Conservation (phyloP, 2,888 invertebrate genomes). For the Priocnemis perturbator region DNA sequence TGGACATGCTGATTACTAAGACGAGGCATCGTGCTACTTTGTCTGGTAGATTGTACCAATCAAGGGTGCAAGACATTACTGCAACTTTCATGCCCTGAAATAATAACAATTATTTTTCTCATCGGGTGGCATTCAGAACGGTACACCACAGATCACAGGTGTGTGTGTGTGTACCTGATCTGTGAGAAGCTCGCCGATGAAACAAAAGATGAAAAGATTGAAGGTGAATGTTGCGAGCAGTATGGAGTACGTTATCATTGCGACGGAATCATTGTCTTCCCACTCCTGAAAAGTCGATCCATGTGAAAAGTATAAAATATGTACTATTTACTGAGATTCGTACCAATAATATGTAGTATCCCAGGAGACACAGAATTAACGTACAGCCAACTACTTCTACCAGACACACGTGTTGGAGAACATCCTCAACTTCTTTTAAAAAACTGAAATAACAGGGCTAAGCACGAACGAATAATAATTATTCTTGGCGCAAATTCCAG, state of each 20-base stretch:
- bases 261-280: constrained; percentile 8
- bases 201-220: constrained; percentile 64
- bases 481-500: too few species aligned
- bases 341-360: constrained; percentile 64
- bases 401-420: constrained; percentile 56
- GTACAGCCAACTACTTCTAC: constrained; percentile 64
- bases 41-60: constrained; percentile 46
- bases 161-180: constrained; percentile 51
- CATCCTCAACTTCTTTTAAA: constrained; percentile 50
- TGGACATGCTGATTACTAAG: constrained; percentile 54
- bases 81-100: constrained; percentile 35
- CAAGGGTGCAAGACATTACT: constrained; percentile 34
- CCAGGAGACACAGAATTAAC: constrained; percentile 62
- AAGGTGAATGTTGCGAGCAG: constrained; percentile 56
- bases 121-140: not conserved
- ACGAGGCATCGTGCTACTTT: constrained; percentile 47
- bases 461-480: too few species aligned
- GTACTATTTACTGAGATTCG: not conserved
- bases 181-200: constrained; percentile 60
- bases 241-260: constrained; percentile 8
- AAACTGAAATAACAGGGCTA: constrained; percentile 45
- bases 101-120: not conserved
- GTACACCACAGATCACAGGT: too few species aligned
- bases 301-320: too few species aligned
- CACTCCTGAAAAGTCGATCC: constrained; percentile 6